A percentile compares a stretch with the other conserved stretches of the same genome.
Evolutionary conservation across 1,140 invertebrate genomes (phyloP).

Genomic region (Cyrtorhinus lividipennis): DNA sequence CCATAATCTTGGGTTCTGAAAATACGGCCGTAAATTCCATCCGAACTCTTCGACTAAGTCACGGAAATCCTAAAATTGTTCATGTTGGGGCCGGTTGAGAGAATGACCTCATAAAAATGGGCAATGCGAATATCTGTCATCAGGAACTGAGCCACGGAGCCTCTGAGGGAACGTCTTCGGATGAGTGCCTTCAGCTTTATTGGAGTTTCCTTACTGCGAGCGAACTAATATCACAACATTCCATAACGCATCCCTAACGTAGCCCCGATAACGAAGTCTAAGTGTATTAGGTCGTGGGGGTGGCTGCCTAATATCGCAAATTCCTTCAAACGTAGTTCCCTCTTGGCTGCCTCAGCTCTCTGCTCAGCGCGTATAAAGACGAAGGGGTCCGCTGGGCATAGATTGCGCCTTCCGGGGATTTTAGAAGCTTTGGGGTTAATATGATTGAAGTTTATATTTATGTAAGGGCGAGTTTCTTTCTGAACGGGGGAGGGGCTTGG

Average conservation of each 20-base stretch:
- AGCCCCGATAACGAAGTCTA: not conserved
- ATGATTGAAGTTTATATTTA: not conserved
- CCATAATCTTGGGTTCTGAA: too few species aligned
- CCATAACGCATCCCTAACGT: not conserved
- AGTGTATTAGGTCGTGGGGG: not conserved
- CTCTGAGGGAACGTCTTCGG: too few species aligned
- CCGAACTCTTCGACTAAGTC: too few species aligned
- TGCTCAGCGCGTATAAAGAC: not conserved
- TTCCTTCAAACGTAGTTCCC: not conserved
- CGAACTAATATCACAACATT: not conserved
- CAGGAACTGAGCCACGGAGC: too few species aligned
- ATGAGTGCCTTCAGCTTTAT: too few species aligned
- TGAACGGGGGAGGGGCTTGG: not conserved
- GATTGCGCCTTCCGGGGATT: not conserved
- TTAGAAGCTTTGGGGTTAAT: not conserved
- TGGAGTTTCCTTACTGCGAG: not conserved
- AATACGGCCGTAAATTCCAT: too few species aligned
- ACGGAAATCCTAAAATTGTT: too few species aligned
- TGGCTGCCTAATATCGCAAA: not conserved
- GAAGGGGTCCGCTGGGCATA: not conserved
- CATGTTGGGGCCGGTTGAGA: too few species aligned
- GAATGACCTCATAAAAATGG: too few species aligned
- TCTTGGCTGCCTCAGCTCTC: too few species aligned
- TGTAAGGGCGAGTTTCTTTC: not conserved
- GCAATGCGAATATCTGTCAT: too few species aligned